Conservation (phyloP, 30 jellyfish, hydroid and myxozoan species). For the Chrysaora quinquecirrha region DNA sequence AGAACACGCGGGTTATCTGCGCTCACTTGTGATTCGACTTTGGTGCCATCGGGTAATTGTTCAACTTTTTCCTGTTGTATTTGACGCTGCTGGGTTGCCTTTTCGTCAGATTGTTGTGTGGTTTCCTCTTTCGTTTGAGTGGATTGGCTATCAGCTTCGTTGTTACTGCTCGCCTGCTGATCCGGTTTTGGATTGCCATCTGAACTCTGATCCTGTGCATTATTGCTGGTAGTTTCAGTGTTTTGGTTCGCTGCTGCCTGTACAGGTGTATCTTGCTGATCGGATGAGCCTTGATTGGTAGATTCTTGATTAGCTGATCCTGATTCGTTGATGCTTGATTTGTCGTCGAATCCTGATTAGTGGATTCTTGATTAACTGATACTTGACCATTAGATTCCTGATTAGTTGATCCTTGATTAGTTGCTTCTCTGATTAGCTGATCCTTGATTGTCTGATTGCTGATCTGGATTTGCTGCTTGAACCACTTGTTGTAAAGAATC, state of each 20-base stretch:
- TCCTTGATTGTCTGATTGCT: constrained; percentile 36
- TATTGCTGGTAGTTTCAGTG: constrained; percentile 23
- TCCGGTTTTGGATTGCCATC: not conserved
- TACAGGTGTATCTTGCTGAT: constrained; percentile 20
- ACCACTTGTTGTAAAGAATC: constrained; percentile 9
- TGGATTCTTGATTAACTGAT: constrained; percentile 35
- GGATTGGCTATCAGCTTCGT: not conserved
- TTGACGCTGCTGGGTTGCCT: constrained; percentile 20
- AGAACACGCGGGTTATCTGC: constrained; percentile 22
- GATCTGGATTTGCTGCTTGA: constrained; percentile 15
- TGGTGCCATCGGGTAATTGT: constrained; percentile 5
- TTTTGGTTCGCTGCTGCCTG: constrained; percentile 17
- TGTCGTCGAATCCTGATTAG: constrained; percentile 19
- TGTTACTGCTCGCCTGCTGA: not conserved
- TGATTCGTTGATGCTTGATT: constrained; percentile 10
- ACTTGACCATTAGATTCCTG: constrained; percentile 4
- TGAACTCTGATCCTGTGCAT: not conserved
- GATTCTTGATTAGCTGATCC: constrained; percentile 35
- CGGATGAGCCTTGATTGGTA: constrained; percentile 19
- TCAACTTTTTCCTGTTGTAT: constrained; percentile 3
- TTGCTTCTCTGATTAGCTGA: constrained; percentile 26
- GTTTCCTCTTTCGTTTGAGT: constrained; percentile 3
- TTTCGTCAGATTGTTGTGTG: not conserved
- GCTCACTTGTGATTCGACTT: constrained; percentile 5
- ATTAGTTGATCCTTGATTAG: constrained; percentile 38